Base-by-base conservation (phyloP, 2,888 invertebrate species). In the Melanophora roralis region DNA sequence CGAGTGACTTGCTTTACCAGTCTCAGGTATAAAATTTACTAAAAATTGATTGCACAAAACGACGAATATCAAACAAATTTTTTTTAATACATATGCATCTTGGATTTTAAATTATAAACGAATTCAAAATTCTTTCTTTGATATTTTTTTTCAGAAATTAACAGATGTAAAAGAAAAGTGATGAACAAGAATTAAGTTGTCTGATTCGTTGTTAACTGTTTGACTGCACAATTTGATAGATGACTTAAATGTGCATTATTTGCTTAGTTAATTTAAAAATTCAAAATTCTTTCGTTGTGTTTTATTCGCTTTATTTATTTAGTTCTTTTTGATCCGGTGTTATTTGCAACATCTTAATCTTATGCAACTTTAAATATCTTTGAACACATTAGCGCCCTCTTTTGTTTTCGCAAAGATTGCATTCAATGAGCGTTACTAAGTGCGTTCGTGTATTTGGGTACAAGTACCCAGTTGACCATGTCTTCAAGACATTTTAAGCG, bases 331-430 rank as follows among this genome's bases (percentile, higher is more conserved):
- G 51, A 11, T 27, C 51, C 27, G 49, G 45, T 49, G 34, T 45
- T 40, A 36, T 53, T 67, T 75, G 62, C 76, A 76, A 80, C 80
- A 76, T 80, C 80, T 76, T 80, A 80, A 78, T 78, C 65, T 72
- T 62, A 45, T 53, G 78, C 65, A 72, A 72, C 78, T 72, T n/a
- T n/a, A n/a, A n/a, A 51, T 72, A 80, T 80, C 55, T 72, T 74
- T 59, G 34, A 21, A 47, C 55, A 47, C 40, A 40, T 55, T 62
- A 78, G 67, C 65, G 78, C 72, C 78, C 67, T 67, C 72, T 67
- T 43, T 14, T 7, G 40, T n/a, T 11, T 59, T 19, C 21, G 38
- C 14, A 7, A 14, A 16, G 4, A 6, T 3, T 38, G 27, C 27
- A 43, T n/a, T n/a, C 1, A 19, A 51, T 40, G 32, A 11, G 1